Conservation (phyloP, 2,797 vertebrate genomes). For the Sciurus carolinensis region DNA sequence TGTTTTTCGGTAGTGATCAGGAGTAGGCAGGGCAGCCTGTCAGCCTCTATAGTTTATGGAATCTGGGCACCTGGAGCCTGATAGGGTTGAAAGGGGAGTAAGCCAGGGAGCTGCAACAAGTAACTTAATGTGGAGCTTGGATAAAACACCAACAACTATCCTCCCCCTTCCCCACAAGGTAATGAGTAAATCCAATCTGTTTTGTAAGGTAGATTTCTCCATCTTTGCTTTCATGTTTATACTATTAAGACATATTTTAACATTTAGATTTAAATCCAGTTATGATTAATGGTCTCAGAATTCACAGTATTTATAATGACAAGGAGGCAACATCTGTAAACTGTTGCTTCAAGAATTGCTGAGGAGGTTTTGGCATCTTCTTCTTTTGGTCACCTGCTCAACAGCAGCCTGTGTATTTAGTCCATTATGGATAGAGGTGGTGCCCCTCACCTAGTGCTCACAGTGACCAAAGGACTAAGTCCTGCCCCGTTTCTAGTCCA, state of each 20-base stretch:
- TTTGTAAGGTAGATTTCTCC: background rate
- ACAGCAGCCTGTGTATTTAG: background rate
- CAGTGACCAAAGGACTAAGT: background rate
- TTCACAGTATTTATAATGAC: background rate
- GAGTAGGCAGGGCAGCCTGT: background rate
- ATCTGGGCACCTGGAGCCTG: background rate
- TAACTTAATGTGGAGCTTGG: background rate
- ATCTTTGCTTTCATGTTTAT: background rate
- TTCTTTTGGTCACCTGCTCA: background rate
- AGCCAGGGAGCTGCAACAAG: background rate
- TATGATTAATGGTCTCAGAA: background rate
- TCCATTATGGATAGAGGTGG: background rate
- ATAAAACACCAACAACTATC: background rate
- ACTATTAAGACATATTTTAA: background rate
- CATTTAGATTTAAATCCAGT: background rate
- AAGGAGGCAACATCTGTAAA: background rate
- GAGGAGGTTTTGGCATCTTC: background rate
- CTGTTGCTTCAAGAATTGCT: background rate
- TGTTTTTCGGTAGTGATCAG: background rate
- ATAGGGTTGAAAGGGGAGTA: background rate
- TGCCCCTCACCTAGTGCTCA: background rate
- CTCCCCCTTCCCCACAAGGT: too few species aligned
- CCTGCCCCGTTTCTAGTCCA: background rate
- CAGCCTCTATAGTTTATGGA: background rate
- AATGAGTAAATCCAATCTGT: background rate